These are phyloP conservation scores for Galemys pyrenaicus DNA, from an alignment of 2,113 vertebrate genomes.

Conservation along the genomic window DNA sequence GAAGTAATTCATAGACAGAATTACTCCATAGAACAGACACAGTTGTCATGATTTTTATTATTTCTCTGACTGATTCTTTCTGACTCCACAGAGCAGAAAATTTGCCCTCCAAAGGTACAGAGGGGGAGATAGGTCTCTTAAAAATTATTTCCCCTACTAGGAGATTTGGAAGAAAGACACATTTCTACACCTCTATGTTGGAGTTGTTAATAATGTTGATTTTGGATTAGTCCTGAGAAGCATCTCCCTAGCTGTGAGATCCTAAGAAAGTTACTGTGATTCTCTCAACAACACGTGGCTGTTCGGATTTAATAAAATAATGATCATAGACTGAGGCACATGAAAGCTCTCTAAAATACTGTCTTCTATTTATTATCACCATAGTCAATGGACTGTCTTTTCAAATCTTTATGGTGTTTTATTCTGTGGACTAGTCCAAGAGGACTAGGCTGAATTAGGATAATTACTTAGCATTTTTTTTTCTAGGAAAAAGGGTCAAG, in stretches of 20 bases:
- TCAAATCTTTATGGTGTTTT: not conserved
- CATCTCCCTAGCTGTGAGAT: not conserved
- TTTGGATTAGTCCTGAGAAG: not conserved
- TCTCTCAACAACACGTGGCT: not conserved
- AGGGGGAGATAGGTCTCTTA: not conserved
- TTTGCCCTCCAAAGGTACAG: not conserved
- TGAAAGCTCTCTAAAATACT: not conserved
- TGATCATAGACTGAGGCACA: not conserved
- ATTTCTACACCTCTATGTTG: not conserved
- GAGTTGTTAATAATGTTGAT: not conserved
- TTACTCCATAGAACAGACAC: not conserved
- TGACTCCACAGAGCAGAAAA: constrained; percentile 47
- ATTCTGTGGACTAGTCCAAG: not conserved
- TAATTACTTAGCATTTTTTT: not conserved
- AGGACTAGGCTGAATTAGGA: not conserved
- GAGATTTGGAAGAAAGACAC: not conserved
- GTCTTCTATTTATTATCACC: not conserved
- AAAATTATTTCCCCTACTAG: not conserved
- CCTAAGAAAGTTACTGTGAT: not conserved
- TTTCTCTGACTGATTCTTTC: constrained; percentile 57
- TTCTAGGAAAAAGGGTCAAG: not conserved
- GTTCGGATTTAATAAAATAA: not conserved
- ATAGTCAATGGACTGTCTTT: not conserved
- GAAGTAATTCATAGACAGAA: constrained; percentile 23
- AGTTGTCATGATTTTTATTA: constrained; percentile 55